Percentiles rank a stretch among this genome's conserved stretches.
Conservation (phyloP, 1,140 invertebrate genomes). For the Chionoecetes opilio region DNA sequence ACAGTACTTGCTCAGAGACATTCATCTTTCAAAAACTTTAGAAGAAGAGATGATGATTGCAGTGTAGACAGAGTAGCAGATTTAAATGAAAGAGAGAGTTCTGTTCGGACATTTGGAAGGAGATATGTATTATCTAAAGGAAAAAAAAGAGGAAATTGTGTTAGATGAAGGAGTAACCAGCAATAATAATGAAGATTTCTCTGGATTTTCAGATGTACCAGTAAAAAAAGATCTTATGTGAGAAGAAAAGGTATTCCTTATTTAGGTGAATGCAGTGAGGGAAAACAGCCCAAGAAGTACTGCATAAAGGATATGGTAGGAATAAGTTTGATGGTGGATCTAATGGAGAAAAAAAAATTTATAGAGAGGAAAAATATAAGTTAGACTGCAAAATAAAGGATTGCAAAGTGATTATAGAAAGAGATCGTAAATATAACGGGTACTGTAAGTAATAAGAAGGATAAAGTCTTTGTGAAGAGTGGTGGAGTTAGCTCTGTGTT, state of each 20-base stretch:
- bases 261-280: neutral
- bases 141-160: neutral
- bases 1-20: neutral
- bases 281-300: neutral
- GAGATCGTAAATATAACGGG: neutral
- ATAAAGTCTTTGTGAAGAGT: neutral
- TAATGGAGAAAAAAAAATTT: neutral
- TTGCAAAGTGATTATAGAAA: neutral
- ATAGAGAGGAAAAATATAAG: neutral
- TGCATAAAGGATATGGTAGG: neutral
- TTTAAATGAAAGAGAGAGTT: neutral
- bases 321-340: neutral
- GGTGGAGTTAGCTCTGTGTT: neutral
- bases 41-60: neutral
- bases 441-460: neutral
- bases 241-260: neutral
- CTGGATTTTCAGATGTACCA: neutral
- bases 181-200: neutral
- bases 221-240: neutral
- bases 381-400: neutral
- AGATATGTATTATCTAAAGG: neutral
- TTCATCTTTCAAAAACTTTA: neutral
- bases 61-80: neutral
- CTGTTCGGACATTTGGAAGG: slow-evolving; percentile 9
- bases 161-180: neutral